Evolutionary conservation across 2,797 vertebrate species (phyloP).

Genomic region (Arnoldichthys spilopterus): DNA sequence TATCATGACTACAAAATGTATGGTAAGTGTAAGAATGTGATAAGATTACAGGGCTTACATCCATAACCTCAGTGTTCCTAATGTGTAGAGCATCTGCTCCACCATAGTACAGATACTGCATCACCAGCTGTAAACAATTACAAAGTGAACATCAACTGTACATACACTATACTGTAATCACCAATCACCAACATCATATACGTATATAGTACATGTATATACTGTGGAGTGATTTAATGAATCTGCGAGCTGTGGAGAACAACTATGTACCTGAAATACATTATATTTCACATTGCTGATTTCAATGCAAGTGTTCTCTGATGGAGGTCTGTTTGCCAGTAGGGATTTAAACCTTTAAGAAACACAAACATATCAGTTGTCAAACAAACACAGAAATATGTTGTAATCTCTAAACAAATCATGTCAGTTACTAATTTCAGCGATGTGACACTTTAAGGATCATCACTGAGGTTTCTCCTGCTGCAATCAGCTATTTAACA

Average conservation of each 20-base stretch:
- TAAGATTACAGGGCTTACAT: conserved; percentile 76
- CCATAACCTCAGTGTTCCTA: conserved; percentile 95
- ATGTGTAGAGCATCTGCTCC: conserved; percentile 94
- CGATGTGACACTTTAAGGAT: conserved; percentile 22
- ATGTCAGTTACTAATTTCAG: too few species aligned
- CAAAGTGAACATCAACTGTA: background rate
- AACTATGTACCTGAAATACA: conserved; percentile 90
- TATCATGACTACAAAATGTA: background rate
- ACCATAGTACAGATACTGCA: conserved; percentile 97
- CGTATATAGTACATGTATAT: background rate
- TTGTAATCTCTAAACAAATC: background rate
- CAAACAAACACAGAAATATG: conserved; percentile 3
- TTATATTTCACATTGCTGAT: conserved; percentile 98
- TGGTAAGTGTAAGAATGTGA: background rate
- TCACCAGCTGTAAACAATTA: conserved; percentile 87
- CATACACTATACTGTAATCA: too few species aligned
- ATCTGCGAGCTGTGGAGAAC: background rate
- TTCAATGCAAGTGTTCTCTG: conserved; percentile 96
- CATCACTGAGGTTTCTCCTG: background rate
- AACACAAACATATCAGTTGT: background rate
- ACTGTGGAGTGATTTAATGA: background rate
- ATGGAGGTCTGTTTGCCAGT: conserved; percentile 90
- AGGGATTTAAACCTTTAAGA: conserved; percentile 90
- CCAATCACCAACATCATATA: too few species aligned
- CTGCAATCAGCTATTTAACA: background rate